Evolutionary conservation across 2,797 vertebrate genomes (phyloP).

Genomic region (Rachycentron canadum): DNA sequence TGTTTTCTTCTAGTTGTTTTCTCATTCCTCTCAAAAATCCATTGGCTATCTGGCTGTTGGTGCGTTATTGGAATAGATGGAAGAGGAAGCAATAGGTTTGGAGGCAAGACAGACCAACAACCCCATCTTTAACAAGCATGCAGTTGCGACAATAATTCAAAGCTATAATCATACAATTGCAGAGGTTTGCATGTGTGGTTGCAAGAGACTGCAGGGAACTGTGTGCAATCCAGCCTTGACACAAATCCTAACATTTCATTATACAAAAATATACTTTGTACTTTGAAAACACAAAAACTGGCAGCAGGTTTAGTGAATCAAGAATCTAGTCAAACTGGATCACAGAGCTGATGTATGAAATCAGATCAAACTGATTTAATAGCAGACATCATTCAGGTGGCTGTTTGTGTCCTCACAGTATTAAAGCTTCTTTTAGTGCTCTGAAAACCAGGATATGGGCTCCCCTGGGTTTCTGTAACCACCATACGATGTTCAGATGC

Average conservation of each 20-base stretch:
- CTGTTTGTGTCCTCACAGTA: not conserved
- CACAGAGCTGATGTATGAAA: not conserved
- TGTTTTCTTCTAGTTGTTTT: not conserved
- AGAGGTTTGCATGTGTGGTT: not conserved
- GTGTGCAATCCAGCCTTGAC: not conserved
- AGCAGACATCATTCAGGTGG: not conserved
- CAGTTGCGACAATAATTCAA: not conserved
- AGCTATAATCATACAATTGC: not conserved
- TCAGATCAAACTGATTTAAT: not conserved
- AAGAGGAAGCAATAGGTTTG: not conserved
- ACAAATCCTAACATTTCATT: not conserved
- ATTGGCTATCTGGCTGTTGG: not conserved
- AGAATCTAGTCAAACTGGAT: not conserved
- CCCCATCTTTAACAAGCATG: not conserved
- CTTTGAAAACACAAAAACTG: not conserved
- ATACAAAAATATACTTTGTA: not conserved
- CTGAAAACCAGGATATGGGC: not conserved
- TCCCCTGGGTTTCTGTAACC: slow-evolving; percentile 5
- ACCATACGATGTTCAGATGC: not conserved
- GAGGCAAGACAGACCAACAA: not conserved
- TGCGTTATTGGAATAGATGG: not conserved
- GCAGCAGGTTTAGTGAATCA: not conserved
- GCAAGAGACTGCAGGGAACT: not conserved
- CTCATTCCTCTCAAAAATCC: not conserved
- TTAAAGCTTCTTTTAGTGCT: not conserved